Conservation (phyloP, 2,888 invertebrate species). For the Mythimna albipuncta region DNA sequence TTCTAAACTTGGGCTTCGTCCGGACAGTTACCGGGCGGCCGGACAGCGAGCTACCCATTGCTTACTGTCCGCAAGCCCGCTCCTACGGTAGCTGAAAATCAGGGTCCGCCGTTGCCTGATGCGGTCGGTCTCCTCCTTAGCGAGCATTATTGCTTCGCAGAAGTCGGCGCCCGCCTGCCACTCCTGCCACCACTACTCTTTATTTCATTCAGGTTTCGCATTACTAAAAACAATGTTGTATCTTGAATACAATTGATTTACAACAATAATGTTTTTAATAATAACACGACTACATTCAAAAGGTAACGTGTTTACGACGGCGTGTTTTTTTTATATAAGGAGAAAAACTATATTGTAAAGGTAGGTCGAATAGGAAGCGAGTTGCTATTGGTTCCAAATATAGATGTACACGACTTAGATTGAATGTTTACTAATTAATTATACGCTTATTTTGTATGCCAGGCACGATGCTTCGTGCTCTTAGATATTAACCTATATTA, state of each 20-base stretch:
- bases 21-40: too few relatives aligned
- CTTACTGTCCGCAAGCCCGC: too few relatives aligned
- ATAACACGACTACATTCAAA: conserved; percentile 25
- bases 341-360: conserved; percentile 22
- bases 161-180: too few relatives aligned
- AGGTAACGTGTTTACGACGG: conserved; percentile 9
- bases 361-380: conserved; percentile 33
- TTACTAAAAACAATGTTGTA: neutral
- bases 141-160: too few relatives aligned
- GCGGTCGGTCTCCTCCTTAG: too few relatives aligned
- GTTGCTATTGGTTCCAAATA: conserved; percentile 26
- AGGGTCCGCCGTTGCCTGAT: too few relatives aligned
- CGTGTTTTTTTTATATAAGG: conserved; percentile 16
- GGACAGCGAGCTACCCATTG: too few relatives aligned
- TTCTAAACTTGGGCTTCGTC: too few relatives aligned
- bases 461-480: conserved; percentile 29
- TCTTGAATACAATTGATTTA: conserved; percentile 26
- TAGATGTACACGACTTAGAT: conserved; percentile 32
- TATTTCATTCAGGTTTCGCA: too few relatives aligned
- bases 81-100: too few relatives aligned
- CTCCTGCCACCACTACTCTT: too few relatives aligned
- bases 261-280: conserved; percentile 17
- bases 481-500: conserved; percentile 34
- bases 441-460: conserved; percentile 32
- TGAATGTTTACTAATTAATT: conserved; percentile 40